Evolutionary conservation across 1,140 invertebrate genomes (phyloP), one percentile per base, ranked within the genome.

Genomic region (Zaprionus ghesquierei): DNA sequence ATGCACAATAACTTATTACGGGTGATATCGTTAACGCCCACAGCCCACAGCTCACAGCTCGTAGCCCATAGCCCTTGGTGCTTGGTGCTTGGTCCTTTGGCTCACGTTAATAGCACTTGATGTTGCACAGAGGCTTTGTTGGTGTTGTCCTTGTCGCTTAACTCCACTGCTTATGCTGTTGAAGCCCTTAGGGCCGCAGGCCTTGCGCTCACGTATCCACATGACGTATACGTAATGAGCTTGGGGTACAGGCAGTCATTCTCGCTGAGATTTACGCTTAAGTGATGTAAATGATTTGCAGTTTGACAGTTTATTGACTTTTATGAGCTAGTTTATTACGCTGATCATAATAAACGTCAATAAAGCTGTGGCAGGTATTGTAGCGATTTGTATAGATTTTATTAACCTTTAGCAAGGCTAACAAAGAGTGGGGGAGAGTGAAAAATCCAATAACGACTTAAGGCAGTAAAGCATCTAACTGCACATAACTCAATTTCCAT

Each of bases 221-320:
- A 31, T 41, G 35, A 23, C 41, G 54, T 69, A 73, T 73, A 68
- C 70, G 70, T 73, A 73, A 73, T 68, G 22, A 25, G 49, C 22
- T 8, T 41, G 29, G 51, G 18, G 18, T 60, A 23, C 55, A 61
- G 60, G 35, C 44, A 27, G 44, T 29, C 71, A 46, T n/a, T 41
- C 35, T 41, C 2, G 49, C 50, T 27, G 69, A 81, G 79, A 81
- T 81, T 81, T 81, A 82, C 77, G 70, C 71, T 70, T 68, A 82
- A 82, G 79, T 75, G 75, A 75, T 78, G 79, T 82, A 79, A 82
- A 82, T 82, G 79, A 65, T 70, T 75, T 65, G 71, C 71, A 76
- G 82, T 82, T 82, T 82, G 79, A 82, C 79, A 81, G 79, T 82
- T 82, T 82, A 82, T 82, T 82, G 79, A 82, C 79, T 82, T 82